These are phyloP conservation scores for Tympanuchus pallidicinctus DNA, from an alignment of 2,113 vertebrate species.

Conservation along the genomic window DNA sequence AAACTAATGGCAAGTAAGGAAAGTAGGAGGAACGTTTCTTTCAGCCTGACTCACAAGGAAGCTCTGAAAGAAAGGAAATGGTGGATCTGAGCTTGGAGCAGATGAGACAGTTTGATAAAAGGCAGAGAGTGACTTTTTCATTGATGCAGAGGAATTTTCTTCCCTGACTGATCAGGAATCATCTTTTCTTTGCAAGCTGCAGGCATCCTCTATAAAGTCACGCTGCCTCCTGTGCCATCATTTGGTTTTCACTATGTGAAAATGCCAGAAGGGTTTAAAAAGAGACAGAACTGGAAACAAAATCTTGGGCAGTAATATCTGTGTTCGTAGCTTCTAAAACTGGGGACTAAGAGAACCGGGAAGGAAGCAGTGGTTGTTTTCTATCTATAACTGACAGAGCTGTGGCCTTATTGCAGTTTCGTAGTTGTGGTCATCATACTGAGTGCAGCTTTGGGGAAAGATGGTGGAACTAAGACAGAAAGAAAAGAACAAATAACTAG, in stretches of 20 bases:
- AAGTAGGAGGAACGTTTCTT: background rate
- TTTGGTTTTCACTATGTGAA: background rate
- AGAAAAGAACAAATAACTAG: slow-evolving; percentile 35
- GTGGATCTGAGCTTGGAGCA: background rate
- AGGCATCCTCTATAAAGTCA: background rate
- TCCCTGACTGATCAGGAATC: background rate
- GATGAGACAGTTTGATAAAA: background rate
- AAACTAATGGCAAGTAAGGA: background rate
- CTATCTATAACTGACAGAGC: background rate
- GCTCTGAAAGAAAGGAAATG: background rate
- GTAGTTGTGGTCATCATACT: background rate
- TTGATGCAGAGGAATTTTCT: background rate
- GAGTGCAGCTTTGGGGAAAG: background rate
- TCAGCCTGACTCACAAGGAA: background rate
- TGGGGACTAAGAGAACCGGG: background rate
- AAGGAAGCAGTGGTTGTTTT: background rate
- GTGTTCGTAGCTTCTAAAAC: background rate
- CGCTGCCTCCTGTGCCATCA: background rate
- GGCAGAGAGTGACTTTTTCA: background rate
- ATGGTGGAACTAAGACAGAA: background rate
- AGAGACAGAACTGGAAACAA: background rate
- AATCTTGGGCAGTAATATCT: background rate
- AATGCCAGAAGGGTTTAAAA: background rate
- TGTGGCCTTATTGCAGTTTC: background rate
- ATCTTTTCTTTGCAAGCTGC: background rate